phyloP scores from a whole-genome alignment of 2,113 vertebrate genomes.

The Axis porcinus region DNA sequence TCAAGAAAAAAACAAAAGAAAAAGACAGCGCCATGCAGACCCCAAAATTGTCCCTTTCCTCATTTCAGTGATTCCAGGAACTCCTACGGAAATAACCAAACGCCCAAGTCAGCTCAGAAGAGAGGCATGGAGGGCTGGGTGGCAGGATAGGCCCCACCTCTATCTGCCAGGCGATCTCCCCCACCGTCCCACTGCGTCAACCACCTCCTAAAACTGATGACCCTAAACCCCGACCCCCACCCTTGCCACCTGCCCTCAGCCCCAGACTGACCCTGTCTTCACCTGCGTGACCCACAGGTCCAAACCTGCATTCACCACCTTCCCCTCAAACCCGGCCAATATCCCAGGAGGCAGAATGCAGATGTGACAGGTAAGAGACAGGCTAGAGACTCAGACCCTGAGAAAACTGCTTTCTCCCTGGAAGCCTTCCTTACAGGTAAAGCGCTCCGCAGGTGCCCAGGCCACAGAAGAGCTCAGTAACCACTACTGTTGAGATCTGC shows the following conservation, averaged over 20 bases:
- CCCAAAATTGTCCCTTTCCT: neutral
- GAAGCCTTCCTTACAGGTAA: neutral
- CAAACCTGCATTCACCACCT: neutral
- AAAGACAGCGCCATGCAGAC: neutral
- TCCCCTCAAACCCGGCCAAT: neutral
- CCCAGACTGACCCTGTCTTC: neutral
- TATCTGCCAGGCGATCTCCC: neutral
- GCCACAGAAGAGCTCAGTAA: neutral
- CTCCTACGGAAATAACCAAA: neutral
- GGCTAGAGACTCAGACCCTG: neutral
- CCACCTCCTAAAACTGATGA: neutral
- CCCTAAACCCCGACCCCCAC: neutral
- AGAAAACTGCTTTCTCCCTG: neutral
- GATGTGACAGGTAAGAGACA: neutral
- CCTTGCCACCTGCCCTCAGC: neutral
- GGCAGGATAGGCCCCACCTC: neutral
- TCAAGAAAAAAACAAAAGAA: neutral
- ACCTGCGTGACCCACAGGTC: neutral
- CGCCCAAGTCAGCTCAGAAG: neutral
- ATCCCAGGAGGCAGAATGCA: neutral
- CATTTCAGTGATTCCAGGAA: neutral
- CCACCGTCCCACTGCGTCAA: neutral
- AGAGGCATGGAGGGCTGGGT: accelerated
- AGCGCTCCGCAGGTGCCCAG: neutral
- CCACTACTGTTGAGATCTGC: neutral